Evolutionary conservation across 2,113 vertebrate species (phyloP).

Genomic region (Callipepla squamata): DNA sequence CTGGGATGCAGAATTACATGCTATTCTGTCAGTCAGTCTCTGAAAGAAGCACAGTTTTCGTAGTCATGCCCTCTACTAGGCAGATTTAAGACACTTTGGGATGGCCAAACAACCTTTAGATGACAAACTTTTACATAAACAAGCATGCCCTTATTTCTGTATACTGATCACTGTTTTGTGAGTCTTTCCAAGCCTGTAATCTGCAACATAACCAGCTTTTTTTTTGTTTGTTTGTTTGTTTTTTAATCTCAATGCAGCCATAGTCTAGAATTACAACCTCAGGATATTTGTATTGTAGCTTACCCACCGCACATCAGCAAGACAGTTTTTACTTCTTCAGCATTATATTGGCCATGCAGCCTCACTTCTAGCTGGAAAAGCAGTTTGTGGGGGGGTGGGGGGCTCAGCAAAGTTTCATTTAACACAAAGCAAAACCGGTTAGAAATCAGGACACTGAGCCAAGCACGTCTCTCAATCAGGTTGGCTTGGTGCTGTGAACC

Average conservation of each 20-base stretch:
- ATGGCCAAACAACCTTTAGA: not conserved
- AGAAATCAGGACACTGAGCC: not conserved
- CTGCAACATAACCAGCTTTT: rapidly evolving
- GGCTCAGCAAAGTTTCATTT: not conserved
- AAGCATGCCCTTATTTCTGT: not conserved
- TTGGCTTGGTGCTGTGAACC: not conserved
- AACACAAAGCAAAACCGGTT: not conserved
- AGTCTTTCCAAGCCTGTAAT: not conserved
- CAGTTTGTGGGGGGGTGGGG: not conserved
- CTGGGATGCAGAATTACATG: not conserved
- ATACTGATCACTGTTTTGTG: not conserved
- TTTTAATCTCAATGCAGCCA: rapidly evolving
- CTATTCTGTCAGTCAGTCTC: not conserved
- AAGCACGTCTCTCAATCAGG: not conserved
- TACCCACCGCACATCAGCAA: not conserved
- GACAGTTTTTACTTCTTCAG: not conserved
- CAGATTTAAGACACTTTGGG: not conserved
- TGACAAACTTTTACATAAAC: not conserved
- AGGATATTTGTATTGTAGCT: not conserved
- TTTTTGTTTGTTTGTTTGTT: not conserved
- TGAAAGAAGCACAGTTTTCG: not conserved
- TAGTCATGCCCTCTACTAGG: not conserved
- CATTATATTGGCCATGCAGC: not conserved
- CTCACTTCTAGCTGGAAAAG: not conserved
- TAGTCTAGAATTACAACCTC: not conserved